Evolutionary conservation across 2,113 vertebrate genomes (phyloP).

Genomic region (Microcebus griseorufus): DNA sequence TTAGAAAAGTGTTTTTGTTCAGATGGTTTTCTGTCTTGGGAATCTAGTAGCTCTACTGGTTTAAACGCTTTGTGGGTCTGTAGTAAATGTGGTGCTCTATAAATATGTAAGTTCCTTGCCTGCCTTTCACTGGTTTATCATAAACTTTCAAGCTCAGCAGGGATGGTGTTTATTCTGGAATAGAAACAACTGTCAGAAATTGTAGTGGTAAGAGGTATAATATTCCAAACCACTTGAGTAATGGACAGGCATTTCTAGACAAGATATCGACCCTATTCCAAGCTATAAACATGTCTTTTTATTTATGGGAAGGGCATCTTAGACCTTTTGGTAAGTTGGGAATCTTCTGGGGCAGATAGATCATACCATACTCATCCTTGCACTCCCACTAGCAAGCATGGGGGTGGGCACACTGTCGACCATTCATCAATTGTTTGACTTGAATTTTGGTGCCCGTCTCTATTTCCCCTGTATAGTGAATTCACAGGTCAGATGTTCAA

Average conservation of each 20-base stretch:
- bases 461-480: not conserved
- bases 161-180: constrained; percentile 81
- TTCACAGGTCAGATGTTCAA: not conserved
- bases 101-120: constrained; percentile 39
- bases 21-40: not conserved
- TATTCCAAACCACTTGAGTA: constrained; percentile 82
- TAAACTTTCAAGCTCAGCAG: constrained; percentile 69
- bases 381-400: not conserved
- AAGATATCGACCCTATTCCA: constrained; percentile 83
- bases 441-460: not conserved
- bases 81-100: not conserved
- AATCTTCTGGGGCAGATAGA: not conserved
- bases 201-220: constrained; percentile 68
- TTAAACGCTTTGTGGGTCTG: not conserved
- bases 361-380: not conserved
- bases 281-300: constrained; percentile 61
- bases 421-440: not conserved
- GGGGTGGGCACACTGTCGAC: not conserved
- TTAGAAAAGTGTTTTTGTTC: not conserved
- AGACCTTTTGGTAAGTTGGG: not conserved
- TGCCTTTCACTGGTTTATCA: constrained; percentile 72
- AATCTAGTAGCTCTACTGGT: not conserved
- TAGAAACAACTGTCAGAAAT: constrained; percentile 65
- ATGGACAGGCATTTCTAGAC: constrained; percentile 80
- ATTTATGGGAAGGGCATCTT: not conserved